Base-by-base conservation (phyloP, 2,113 vertebrate species). In the Nibea coibor region DNA sequence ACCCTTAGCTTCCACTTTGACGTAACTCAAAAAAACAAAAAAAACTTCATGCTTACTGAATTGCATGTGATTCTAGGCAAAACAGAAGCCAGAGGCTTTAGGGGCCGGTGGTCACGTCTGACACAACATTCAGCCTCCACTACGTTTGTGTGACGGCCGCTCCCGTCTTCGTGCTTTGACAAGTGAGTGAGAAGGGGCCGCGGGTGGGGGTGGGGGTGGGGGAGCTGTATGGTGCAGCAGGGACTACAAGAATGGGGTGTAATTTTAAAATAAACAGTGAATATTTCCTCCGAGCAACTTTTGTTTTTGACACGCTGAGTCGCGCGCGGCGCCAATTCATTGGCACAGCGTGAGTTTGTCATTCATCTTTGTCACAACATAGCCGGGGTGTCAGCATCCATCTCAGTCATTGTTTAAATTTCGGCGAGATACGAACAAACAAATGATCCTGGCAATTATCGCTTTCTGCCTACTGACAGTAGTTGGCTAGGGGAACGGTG, bases 231-330 rank as follows among this genome's bases (percentile, higher is more conserved):
- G 48, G 48, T 64, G 63, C 61, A 76, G 72, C 53, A 28, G 84
- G 67, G 72, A 51, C 51, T 42, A 76, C n/a, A 62, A 83, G 75
- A 79, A 69, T 1, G 28, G 85, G 78, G 57, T 70, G 80, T 72
- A 82, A 87, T 82, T 87, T 86, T 80, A 87, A 93, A 91, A 91
- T 89, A 92, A 93, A 91, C 77, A 80, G 84, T 43, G 78, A 90
- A 89, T 90, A 90, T 88, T 90, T 92, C 83, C 90, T 90, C 61
- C 31, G 75, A 91, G 89, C 77, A 77, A 86, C 75, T 83, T 91
- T 86, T 81, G 82, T 71, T 86, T 85, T 84, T 88, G 86, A 82
- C 93, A 92, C 47, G 90, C 92, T 83, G 91, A 75, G 92, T 69
- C 31, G 91, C 87, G 88, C 61, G 78, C 82, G 20, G 88, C 88